Base-by-base conservation (phyloP, 2,888 invertebrate genomes). In the Latheticus oryzae region DNA sequence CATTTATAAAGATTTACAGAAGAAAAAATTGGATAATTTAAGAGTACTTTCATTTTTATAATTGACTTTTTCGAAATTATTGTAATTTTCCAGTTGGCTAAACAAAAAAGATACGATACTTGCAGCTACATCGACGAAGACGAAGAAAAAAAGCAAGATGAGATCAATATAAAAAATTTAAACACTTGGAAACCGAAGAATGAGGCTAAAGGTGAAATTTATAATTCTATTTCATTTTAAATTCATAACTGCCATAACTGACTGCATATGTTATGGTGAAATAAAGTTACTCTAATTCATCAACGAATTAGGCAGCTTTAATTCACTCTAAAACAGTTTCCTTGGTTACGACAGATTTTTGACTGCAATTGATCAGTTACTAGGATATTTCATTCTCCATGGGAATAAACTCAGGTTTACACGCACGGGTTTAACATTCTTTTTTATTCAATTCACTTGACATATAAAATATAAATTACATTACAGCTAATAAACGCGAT, bases 1-100 rank as follows among this genome's bases (percentile, higher is more conserved):
- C 1, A 64, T 67, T 3, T 37, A 70, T 13, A 61, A 59, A 15
- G 69, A 72, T 13, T 58, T 71, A 3, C 66, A 71, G 37, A 61
- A 56, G 12, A 63, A 60, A 37, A 68, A 63, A 58, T 21, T 72
- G 9, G 52, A 67, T 50, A 43, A 68, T 56, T 15, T 68, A 2
- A 68, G 64, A 54, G 69, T 70, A 26, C 19, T 35, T 28, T 13
- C 12, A 23, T 1, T 4, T 37, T 5, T 4, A 13, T 12, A 4
- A 37, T 12, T 37, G 16, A 15, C 2, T 24, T 9, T 7, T 5
- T 17, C 12, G 4, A 24, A 17, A 23, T 4, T 12, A 5, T 21
- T 23, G n/a, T n/a, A 2, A n/a, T 32, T 45, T 21, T n/a, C n/a
- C n/a, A 48, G 50, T 38, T 42, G 23, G 24, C 42, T n/a, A 19